A percentile compares a stretch with the other conserved stretches of the same genome.
Conservation (phyloP, 2,888 invertebrate genomes). For the Crocallis elinguaria region DNA sequence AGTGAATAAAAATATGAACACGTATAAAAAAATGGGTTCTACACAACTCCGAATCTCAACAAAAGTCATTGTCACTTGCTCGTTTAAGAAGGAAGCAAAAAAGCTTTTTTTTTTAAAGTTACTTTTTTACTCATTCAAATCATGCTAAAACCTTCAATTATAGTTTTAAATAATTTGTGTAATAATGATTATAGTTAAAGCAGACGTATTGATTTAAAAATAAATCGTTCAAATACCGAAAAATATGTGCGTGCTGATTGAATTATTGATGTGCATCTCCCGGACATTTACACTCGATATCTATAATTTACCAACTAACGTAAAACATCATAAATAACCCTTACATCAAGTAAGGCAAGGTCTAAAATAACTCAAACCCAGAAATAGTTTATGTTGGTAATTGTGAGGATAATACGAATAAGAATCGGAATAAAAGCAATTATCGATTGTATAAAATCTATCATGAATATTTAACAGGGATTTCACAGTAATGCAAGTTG, state of each 20-base stretch:
- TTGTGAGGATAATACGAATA: slow-evolving; percentile 57
- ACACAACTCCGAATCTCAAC: too few species aligned
- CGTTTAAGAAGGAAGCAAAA: too few species aligned
- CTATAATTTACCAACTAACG: slow-evolving; percentile 31
- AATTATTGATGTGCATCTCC: slow-evolving; percentile 77
- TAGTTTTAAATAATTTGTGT: too few species aligned
- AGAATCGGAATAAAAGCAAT: slow-evolving; percentile 62
- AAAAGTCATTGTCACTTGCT: too few species aligned
- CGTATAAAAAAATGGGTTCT: too few species aligned
- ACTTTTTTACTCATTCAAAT: too few species aligned
- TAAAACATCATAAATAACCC: slow-evolving; percentile 11
- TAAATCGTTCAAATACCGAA: slow-evolving; percentile 40
- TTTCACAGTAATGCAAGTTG: slow-evolving; percentile 13
- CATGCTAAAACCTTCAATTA: too few species aligned
- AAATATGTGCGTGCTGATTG: slow-evolving; percentile 66
- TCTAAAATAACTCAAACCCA: slow-evolving; percentile 27
- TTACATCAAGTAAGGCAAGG: slow-evolving; percentile 37
- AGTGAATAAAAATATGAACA: too few species aligned
- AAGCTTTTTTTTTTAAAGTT: too few species aligned
- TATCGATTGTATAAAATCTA: slow-evolving; percentile 50
- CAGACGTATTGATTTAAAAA: background rate
- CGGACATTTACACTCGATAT: slow-evolving; percentile 61
- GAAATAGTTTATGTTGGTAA: slow-evolving; percentile 25
- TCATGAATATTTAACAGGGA: slow-evolving; percentile 16
- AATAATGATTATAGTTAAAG: background rate